Conservation (phyloP, 2,113 vertebrate genomes). For the Oncorhynchus clarkii region DNA sequence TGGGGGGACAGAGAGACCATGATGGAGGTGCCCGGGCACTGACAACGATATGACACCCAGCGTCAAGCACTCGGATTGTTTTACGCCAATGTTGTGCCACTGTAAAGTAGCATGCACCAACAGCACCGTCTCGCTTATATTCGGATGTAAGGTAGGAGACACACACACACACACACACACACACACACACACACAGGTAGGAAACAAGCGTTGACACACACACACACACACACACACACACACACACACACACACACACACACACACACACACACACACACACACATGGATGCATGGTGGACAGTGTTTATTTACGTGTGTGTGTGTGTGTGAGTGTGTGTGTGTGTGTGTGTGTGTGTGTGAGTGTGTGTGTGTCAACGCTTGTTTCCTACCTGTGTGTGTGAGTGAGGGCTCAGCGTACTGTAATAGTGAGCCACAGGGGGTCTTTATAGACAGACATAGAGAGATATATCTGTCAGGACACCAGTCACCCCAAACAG, state of each 20-base stretch:
- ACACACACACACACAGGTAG: too few species aligned
- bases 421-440: background rate
- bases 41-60: constrained; percentile 73
- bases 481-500: background rate
- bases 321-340: background rate
- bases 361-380: background rate
- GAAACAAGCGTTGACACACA: too few species aligned
- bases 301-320: background rate
- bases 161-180: too few species aligned
- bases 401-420: background rate
- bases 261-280: too few species aligned
- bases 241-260: too few species aligned
- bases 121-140: constrained; percentile 78
- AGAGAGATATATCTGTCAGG: background rate
- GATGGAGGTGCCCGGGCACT: constrained; percentile 60
- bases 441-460: background rate
- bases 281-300: background rate
- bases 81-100: constrained; percentile 77
- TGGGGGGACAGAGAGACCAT: background rate
- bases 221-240: too few species aligned
- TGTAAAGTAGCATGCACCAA: constrained; percentile 80
- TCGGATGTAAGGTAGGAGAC: constrained; percentile 77
- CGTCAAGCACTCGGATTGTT: constrained; percentile 79
- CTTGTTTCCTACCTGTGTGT: too few species aligned
- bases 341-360: background rate